These are phyloP conservation scores for Boloria euphrosyne DNA, from an alignment of 2,888 invertebrate species.

Conservation along the genomic window DNA sequence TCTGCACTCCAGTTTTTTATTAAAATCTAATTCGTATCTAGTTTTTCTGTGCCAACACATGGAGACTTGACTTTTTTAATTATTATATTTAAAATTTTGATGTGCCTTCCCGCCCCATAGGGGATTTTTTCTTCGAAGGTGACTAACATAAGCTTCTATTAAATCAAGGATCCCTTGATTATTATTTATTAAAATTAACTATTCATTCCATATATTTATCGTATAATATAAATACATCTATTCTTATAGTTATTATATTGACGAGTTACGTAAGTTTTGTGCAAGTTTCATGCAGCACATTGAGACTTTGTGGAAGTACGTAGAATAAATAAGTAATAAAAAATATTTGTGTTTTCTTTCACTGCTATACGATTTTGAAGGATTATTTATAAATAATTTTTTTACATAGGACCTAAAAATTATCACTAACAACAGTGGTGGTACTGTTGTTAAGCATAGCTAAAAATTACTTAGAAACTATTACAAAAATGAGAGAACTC, in stretches of 20 bases:
- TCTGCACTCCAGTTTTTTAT: conserved; percentile 7
- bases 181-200: conserved; percentile 54
- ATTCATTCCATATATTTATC: conserved; percentile 72
- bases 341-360: conserved; percentile 37
- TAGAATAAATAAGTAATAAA: conserved; percentile 62
- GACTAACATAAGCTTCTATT: conserved; percentile 48
- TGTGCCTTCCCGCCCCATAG: conserved; percentile 61
- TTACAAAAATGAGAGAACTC: too few species aligned
- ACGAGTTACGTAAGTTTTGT: conserved; percentile 55
- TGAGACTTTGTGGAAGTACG: conserved; percentile 69
- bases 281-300: conserved; percentile 67
- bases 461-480: too few species aligned
- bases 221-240: conserved; percentile 54
- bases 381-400: too few species aligned
- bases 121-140: conserved; percentile 50
- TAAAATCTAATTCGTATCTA: conserved; percentile 14
- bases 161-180: conserved; percentile 50
- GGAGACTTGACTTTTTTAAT: conserved; percentile 44
- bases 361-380: neutral
- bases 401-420: too few species aligned
- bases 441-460: too few species aligned
- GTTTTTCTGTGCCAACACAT: conserved; percentile 46
- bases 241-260: conserved; percentile 59
- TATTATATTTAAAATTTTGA: conserved; percentile 42
- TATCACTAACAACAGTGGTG: too few species aligned